Conservation (phyloP, 2,113 vertebrate species). For the Alexandromys fortis region DNA sequence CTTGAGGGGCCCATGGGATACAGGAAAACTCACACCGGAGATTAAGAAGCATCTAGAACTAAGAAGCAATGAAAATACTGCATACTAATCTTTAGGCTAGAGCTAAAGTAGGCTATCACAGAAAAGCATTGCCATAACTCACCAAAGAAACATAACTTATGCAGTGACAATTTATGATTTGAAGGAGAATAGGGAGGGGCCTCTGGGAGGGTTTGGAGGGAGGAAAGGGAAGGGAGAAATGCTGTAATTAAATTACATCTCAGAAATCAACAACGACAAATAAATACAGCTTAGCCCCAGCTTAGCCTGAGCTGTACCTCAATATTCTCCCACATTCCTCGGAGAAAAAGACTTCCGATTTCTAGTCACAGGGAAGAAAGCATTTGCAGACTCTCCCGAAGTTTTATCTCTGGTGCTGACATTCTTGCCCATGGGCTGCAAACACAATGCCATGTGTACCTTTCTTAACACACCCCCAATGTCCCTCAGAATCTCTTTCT, state of each 20-base stretch:
- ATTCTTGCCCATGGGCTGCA: no score
- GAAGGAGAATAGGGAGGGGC: not conserved
- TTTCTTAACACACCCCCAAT: no score
- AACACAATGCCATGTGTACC: no score
- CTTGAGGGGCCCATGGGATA: not conserved
- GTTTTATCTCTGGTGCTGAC: no score
- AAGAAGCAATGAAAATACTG: slow-evolving; percentile 32
- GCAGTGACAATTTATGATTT: not conserved
- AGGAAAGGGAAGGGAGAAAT: not conserved
- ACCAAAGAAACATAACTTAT: not conserved
- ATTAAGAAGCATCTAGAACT: slow-evolving; percentile 47
- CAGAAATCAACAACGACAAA: not conserved
- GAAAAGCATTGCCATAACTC: slow-evolving; percentile 25
- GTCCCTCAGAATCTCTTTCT: no score
- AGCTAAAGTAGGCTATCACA: slow-evolving; percentile 29
- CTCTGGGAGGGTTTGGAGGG: not conserved
- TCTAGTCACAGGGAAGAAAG: no score
- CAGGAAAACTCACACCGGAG: slow-evolving; percentile 45
- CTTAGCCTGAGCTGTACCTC: not conserved
- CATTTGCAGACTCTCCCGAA: no score
- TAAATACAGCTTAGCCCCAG: not conserved
- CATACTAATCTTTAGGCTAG: not conserved
- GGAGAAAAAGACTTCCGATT: not conserved
- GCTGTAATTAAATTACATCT: not conserved
- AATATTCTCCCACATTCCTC: not conserved